Base-by-base conservation (phyloP, 2,113 vertebrate species). In the Takifugu bimaculatus region DNA sequence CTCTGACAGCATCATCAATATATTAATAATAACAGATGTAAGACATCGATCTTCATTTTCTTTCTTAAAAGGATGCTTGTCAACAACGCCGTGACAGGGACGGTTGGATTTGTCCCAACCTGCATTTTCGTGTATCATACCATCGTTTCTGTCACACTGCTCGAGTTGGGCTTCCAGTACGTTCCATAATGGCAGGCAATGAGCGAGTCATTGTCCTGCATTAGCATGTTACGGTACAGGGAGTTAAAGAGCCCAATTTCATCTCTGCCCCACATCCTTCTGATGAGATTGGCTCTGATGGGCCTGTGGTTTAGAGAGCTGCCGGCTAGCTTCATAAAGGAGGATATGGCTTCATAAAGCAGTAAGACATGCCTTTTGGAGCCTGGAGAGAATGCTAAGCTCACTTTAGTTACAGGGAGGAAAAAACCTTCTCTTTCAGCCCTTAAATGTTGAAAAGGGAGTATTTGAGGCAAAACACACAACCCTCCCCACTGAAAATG, bases 1-100 rank as follows among this genome's bases (percentile, higher is more conserved):
- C 64, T 50, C 64, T 85, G 85, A 89, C 87, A 87, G 85, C 74
- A 50, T 74, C 83, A 85, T 89, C 84, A 85, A 88, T 87, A 89
- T 83, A 86, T 88, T 89, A 88, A 79, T 87, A 80, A 68, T 20
- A 56, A 54, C 70, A 54, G 54, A 53, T 76, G 55, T 25, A 28
- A 64, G 58, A 39, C 77, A 83, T 89, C 83, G 79, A 83, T 89
- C 87, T 82, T 88, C 61, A 84, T 88, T 80, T 80, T 78, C 35
- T 45, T 7, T 73, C 74, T 69, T 85, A 5, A 49, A 47, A 68
- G 53, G 48, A 75, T 73, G 57, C 57, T 60, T 26, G 35, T 65
- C 26, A 44, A 57, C 48, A 44, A 32, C 61, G 26, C 27, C 20
- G n/a, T 48, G 54, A 72, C 65, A 47, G 62, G 43, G n/a, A 54